Evolutionary conservation across 92 coral and sea anemone species (phyloP).

Genomic region (Heliopora coerulea): DNA sequence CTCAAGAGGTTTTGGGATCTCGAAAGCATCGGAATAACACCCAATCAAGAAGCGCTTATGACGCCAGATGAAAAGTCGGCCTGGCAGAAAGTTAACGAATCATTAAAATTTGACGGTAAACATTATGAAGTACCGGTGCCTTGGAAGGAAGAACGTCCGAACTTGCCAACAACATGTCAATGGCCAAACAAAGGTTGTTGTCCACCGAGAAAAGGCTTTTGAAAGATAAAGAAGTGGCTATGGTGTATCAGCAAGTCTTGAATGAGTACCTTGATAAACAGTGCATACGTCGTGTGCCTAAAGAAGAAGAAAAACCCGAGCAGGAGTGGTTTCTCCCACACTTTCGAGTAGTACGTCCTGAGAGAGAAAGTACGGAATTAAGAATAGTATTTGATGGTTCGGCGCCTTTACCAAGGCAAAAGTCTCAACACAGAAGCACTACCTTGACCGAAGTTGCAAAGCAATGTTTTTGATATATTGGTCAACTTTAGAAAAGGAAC

Average conservation of each 20-base stretch:
- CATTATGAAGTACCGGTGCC: slow-evolving; percentile 56
- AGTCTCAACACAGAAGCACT: slow-evolving; percentile 52
- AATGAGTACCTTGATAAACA: slow-evolving; percentile 56
- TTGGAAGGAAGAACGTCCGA: slow-evolving; percentile 56
- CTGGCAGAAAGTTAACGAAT: slow-evolving; percentile 50
- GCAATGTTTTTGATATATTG: slow-evolving; percentile 37
- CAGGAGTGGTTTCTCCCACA: slow-evolving; percentile 52
- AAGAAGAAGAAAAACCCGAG: slow-evolving; percentile 45
- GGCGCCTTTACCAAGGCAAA: slow-evolving; percentile 39
- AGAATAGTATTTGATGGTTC: slow-evolving; percentile 41
- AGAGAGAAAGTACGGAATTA: slow-evolving; percentile 22
- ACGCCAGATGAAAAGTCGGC: slow-evolving; percentile 52
- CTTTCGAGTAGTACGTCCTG: slow-evolving; percentile 49
- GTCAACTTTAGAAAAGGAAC: slow-evolving; percentile 45
- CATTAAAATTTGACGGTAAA: slow-evolving; percentile 40
- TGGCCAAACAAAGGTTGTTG: slow-evolving; percentile 47
- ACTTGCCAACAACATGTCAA: slow-evolving; percentile 41
- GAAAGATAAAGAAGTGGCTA: slow-evolving; percentile 41
- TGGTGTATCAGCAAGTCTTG: slow-evolving; percentile 52
- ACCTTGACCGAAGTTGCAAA: slow-evolving; percentile 44
- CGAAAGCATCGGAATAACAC: slow-evolving; percentile 52
- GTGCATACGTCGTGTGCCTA: slow-evolving; percentile 44
- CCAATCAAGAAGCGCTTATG: slow-evolving; percentile 34
- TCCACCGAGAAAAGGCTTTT: slow-evolving; percentile 33
- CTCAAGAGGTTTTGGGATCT: slow-evolving; percentile 61